A percentile compares a stretch with the other conserved stretches of the same genome.
These are phyloP conservation scores for Scelioninae gen. 2 DNA, from an alignment of 2,888 invertebrate genomes.

Conservation along the genomic window DNA sequence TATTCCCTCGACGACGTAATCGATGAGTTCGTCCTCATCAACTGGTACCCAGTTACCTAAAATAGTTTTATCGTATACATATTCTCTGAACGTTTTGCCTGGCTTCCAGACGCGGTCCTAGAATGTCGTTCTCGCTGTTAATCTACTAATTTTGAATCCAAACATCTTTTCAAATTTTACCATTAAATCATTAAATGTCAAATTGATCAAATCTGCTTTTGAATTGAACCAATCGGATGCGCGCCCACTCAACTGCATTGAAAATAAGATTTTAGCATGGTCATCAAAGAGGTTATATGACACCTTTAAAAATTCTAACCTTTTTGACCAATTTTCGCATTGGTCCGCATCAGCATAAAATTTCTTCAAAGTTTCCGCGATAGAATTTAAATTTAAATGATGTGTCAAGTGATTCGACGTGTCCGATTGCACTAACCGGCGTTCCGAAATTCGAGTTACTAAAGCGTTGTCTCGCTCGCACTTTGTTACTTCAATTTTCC, in stretches of 20 bases:
- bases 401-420: not conserved
- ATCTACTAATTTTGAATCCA: not conserved
- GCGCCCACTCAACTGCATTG: constrained; percentile 1
- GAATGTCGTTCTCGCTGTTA: constrained; percentile 1
- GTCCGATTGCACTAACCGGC: not conserved
- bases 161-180: constrained; percentile 2
- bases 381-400: constrained; percentile 17
- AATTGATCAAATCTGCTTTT: constrained; percentile 1
- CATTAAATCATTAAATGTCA: not conserved
- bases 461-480: no score
- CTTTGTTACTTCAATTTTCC: no score
- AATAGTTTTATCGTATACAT: not conserved
- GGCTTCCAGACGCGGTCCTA: not conserved
- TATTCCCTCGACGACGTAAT: not conserved
- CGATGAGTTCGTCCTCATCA: not conserved
- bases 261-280: not conserved
- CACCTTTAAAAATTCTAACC: not conserved
- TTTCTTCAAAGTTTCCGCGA: not conserved
- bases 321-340: not conserved
- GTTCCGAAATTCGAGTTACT: not conserved
- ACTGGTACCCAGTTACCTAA: not conserved
- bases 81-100: constrained; percentile 2
- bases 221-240: constrained; percentile 13
- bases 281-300: constrained; percentile 4
- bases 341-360: constrained; percentile 3